Percentiles rank a stretch among this genome's conserved stretches.
These are phyloP conservation scores for Halichondria panicea DNA, from an alignment of 37 sponge, comb jelly and placozoan genomes.

Conservation along the genomic window DNA sequence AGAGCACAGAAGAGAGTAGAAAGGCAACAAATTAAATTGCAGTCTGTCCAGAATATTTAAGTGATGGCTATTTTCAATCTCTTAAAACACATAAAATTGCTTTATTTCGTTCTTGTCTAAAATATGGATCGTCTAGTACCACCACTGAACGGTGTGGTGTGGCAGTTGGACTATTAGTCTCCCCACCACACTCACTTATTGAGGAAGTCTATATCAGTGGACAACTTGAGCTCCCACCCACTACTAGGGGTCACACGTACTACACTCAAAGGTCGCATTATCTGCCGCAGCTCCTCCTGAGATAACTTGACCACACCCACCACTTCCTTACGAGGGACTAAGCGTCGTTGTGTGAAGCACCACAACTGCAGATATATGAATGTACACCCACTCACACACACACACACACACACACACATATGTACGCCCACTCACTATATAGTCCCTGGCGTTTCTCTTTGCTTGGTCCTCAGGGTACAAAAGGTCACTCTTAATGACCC, in stretches of 20 bases:
- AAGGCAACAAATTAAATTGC: no score
- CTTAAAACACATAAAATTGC: no score
- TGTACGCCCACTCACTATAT: slow-evolving; percentile 44
- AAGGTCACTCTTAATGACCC: slow-evolving; percentile 61
- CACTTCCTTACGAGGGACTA: slow-evolving; percentile 51
- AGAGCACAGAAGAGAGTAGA: no score
- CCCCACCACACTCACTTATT: slow-evolving; percentile 31
- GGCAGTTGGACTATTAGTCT: no score
- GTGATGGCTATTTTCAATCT: no score
- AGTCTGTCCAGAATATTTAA: no score
- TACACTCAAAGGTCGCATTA: slow-evolving; percentile 38
- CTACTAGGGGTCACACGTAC: slow-evolving; percentile 12
- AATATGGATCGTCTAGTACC: no score
- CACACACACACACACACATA: slow-evolving; percentile 28
- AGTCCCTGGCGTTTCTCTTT: slow-evolving; percentile 57
- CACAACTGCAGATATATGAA: slow-evolving; percentile 46
- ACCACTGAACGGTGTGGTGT: no score
- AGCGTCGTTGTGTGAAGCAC: slow-evolving; percentile 36
- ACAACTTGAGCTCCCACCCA: slow-evolving; percentile 64
- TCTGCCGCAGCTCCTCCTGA: slow-evolving; percentile 44
- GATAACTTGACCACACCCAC: slow-evolving; percentile 36
- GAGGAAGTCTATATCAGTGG: slow-evolving; percentile 48
- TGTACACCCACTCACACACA: slow-evolving; percentile 25
- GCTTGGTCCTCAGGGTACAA: slow-evolving; percentile 10
- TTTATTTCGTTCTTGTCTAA: no score